Conservation (phyloP, 2,888 invertebrate genomes). For the Anoncus sp. region DNA sequence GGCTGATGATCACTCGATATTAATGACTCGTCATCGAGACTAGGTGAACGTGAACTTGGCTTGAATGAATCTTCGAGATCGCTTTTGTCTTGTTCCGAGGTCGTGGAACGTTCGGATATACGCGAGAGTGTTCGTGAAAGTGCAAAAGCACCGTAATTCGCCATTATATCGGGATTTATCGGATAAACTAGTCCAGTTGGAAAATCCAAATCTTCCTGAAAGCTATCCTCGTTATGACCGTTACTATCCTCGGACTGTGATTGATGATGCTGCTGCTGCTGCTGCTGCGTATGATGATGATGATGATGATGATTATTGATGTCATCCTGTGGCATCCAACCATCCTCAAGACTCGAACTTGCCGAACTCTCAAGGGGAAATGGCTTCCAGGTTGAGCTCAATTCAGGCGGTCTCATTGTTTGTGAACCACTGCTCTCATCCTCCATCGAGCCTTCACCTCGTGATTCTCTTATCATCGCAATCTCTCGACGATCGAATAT, state of each 20-base stretch:
- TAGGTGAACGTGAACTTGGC: slow-evolving; percentile 92
- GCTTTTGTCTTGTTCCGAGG: slow-evolving; percentile 93
- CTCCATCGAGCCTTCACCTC: slow-evolving; percentile 74
- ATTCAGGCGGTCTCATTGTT: slow-evolving; percentile 86
- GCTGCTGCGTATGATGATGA: too few relatives aligned
- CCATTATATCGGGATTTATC: slow-evolving; percentile 88
- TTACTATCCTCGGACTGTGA: slow-evolving; percentile 80
- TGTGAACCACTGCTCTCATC: slow-evolving; percentile 78
- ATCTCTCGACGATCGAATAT: slow-evolving; percentile 80
- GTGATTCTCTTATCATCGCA: slow-evolving; percentile 75
- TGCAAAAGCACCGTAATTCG: slow-evolving; percentile 90
- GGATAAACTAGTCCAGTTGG: slow-evolving; percentile 91
- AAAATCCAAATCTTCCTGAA: slow-evolving; percentile 91
- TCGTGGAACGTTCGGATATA: slow-evolving; percentile 95
- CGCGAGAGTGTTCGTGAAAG: slow-evolving; percentile 91
- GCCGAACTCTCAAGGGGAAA: slow-evolving; percentile 94
- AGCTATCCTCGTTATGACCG: slow-evolving; percentile 83
- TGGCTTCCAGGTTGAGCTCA: slow-evolving; percentile 92
- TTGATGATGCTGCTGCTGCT: slow-evolving; percentile 72
- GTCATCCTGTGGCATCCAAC: slow-evolving; percentile 88
- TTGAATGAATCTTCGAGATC: slow-evolving; percentile 94
- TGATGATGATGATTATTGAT: slow-evolving; percentile 71
- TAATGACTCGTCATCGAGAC: slow-evolving; percentile 93
- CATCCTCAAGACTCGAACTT: slow-evolving; percentile 94
- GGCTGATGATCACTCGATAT: slow-evolving; percentile 94